Conservation (phyloP, 30 jellyfish, hydroid and myxozoan genomes). For the Rhopilema esculentum region DNA sequence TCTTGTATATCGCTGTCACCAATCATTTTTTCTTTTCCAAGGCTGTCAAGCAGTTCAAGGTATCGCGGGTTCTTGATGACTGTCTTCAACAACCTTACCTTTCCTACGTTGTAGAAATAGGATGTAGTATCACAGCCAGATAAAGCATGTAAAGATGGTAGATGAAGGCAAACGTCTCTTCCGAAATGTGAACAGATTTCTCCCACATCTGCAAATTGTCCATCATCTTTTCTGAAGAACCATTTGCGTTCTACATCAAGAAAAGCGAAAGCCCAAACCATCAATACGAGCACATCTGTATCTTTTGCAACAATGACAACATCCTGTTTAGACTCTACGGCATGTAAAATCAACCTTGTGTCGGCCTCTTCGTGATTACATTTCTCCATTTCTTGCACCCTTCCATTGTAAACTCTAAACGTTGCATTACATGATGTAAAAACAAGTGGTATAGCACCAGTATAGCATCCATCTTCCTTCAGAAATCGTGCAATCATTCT, state of each 20-base stretch:
- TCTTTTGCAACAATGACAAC: constrained; percentile 46
- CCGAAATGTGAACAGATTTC: constrained; percentile 9
- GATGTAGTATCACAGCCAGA: constrained; percentile 49
- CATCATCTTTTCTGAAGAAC: constrained; percentile 25
- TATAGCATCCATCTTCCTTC: constrained; percentile 55
- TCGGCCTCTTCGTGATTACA: constrained; percentile 46
- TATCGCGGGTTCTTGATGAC: constrained; percentile 36
- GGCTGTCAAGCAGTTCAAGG: constrained; percentile 52
- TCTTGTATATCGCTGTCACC: constrained; percentile 20
- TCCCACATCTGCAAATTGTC: constrained; percentile 48
- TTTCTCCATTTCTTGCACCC: constrained; percentile 2
- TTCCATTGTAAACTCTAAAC: background rate
- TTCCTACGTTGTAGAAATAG: constrained; percentile 41
- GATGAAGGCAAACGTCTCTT: constrained; percentile 13
- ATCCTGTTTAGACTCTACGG: constrained; percentile 25
- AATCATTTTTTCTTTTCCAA: constrained; percentile 14
- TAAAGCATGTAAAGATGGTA: constrained; percentile 36
- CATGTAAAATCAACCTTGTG: constrained; percentile 50
- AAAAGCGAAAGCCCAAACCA: constrained; percentile 42
- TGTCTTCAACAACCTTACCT: constrained; percentile 30
- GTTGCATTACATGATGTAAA: constrained; percentile 36
- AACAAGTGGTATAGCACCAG: constrained; percentile 56
- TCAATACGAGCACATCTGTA: constrained; percentile 46
- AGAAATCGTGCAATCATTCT: constrained; percentile 44
- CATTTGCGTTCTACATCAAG: constrained; percentile 26